Evolutionary conservation across 1,140 invertebrate species (phyloP), one percentile per base, ranked within the genome.

Genomic region (Lordiphosa collinella): DNA sequence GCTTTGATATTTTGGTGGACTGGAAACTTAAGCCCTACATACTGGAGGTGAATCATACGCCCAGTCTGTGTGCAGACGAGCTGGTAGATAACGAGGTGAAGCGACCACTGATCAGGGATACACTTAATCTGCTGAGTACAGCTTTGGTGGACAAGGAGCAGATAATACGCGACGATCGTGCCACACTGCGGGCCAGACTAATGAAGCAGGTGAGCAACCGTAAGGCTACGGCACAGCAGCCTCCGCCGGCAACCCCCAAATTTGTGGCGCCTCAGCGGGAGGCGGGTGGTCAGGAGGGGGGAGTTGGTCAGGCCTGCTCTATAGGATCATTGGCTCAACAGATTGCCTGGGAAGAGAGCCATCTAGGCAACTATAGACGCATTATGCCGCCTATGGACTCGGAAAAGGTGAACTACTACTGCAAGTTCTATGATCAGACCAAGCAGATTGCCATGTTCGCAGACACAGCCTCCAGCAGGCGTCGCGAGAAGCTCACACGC

Each of bases 11-110:
- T 58, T 89, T 98, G n/a, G 90, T 98, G 14, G 96, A 97, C 87
- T 92, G 93, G 88, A 94, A 94, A 69, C 87, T 97, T 12, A 95
- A 95, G 74, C 96, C 96, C 0, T 95, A 92, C 67, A 91, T 98
- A 29, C 90, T 98, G 47, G 96, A 97, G 90, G 96, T 96, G 1
- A 97, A 98, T 89, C 96, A 97, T 82, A 97, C 96, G 4, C 96
- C 96, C 1, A 97, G 96, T 89, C 96, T 97, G 78, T 93, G 95
- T 69, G 96, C 95, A 0, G 95, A 97, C 79, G 93, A 95, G 3
- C 90, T 92, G 34, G 90, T 97, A 38, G 96, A 98, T 79, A 91
- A 91, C 61, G 95, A 96, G 69, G 93, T 98, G 3, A 98, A 98
- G 86, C 94, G 96, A 71, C 90, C 91, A 0, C 89, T 98, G 3